Evolutionary conservation across 2,113 vertebrate species (phyloP).

Genomic region (Eonycteris spelaea): DNA sequence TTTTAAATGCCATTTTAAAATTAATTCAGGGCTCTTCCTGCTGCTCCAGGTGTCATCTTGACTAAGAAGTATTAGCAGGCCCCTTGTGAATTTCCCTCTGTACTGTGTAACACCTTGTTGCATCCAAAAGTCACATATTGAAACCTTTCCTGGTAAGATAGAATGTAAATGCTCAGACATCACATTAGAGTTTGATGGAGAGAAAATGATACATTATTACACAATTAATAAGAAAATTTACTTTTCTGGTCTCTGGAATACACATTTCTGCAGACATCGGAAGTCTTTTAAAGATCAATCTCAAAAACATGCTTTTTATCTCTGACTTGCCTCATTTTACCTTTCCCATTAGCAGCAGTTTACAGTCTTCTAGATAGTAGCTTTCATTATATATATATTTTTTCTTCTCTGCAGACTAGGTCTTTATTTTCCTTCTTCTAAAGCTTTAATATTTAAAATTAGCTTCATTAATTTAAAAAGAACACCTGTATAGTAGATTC

Average conservation of each 20-base stretch:
- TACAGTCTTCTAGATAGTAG: neutral
- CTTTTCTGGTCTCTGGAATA: neutral
- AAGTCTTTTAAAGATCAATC: neutral
- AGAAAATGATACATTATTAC: neutral
- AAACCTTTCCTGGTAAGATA: neutral
- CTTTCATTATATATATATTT: neutral
- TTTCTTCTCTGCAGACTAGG: neutral
- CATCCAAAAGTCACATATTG: neutral
- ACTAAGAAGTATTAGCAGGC: neutral
- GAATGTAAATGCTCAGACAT: neutral
- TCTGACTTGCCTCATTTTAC: neutral
- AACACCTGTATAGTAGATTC: neutral
- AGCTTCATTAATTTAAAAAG: conserved; percentile 48
- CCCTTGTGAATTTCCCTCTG: neutral
- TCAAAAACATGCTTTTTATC: neutral
- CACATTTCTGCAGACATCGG: neutral
- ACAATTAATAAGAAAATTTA: neutral
- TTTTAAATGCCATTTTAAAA: neutral
- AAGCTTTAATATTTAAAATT: conserved; percentile 35
- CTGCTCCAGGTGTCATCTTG: neutral
- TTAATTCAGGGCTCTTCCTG: neutral
- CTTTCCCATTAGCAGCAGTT: neutral
- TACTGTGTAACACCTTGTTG: neutral
- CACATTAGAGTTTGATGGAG: neutral
- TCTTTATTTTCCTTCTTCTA: neutral